Base-by-base conservation (phyloP, 2,797 vertebrate species). In the Heteromormyrus szaboi region DNA sequence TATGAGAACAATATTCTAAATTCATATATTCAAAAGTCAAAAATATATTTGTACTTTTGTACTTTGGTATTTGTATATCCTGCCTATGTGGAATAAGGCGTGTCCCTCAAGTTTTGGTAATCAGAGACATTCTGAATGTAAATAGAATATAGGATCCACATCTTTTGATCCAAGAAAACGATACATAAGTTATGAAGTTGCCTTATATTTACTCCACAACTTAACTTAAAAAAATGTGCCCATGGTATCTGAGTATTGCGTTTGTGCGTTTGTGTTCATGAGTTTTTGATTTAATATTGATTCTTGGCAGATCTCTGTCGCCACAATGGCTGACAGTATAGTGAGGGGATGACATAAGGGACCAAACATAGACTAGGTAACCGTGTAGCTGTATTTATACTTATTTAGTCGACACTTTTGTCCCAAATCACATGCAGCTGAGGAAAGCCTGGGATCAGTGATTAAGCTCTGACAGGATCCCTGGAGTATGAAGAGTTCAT, bases 241-340 rank as follows among this genome's bases (percentile, higher is more conserved):
- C 33, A 12, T 14, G 33, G 54, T 9, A 41, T 59, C 14, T 44
- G 62, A 68, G 25, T 68, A 62, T 41, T 41, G 17, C 25, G 25
- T 25, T 25, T 25, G 25, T 25, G 8, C 25, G 19, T 79, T 68
- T 25, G 79, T 86, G 89, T 51, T 12, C 41, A 79, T 87, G 62
- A 17, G 4, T 22, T 91, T 72, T 65, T 81, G 88, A 88, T 92
- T 90, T 81, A 22, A 72, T 90, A 91, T 92, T 87, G 89, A 91
- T 92, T 92, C 90, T 86, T 85, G 46, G 46, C 79, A 88, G 91
- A 92, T 90, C 90, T 89, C 59, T 89, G 89, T 76, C 53, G 87
- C 81, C 86, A 86, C 90, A 89, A 91, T 90, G 86, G 91, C 90
- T 93, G 90, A 93, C 92, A 90, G 89, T 89, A 87, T 89, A 88